Percentiles rank a stretch among this genome's conserved stretches.
Conservation (phyloP, 2,113 vertebrate species). For the Petromus typicus region DNA sequence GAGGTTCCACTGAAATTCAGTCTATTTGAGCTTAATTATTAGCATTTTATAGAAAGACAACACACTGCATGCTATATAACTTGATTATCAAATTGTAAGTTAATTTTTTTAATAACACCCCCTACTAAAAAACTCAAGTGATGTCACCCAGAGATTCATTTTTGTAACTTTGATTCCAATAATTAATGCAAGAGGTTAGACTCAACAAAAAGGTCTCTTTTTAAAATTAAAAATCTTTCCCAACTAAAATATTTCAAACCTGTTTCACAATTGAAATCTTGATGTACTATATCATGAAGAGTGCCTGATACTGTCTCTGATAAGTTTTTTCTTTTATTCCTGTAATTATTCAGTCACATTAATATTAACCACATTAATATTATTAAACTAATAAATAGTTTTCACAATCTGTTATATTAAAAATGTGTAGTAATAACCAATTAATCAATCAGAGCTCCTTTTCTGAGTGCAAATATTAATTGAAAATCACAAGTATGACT, state of each 20-base stretch:
- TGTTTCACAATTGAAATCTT: background rate
- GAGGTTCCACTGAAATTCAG: slow-evolving; percentile 85
- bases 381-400: background rate
- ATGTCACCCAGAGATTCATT: slow-evolving; percentile 72
- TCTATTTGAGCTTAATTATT: slow-evolving; percentile 85
- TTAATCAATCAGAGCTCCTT: slow-evolving; percentile 29
- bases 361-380: no score
- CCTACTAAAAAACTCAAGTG: slow-evolving; percentile 60
- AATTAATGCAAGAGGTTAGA: slow-evolving; percentile 28
- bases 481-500: slow-evolving; percentile 53
- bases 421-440: slow-evolving; percentile 40
- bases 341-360: background rate
- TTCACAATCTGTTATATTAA: slow-evolving; percentile 33
- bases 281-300: slow-evolving; percentile 26
- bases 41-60: slow-evolving; percentile 81
- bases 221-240: slow-evolving; percentile 30
- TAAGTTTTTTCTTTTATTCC: background rate
- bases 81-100: slow-evolving; percentile 78
- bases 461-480: slow-evolving; percentile 41
- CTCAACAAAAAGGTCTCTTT: background rate
- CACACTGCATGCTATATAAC: slow-evolving; percentile 74
- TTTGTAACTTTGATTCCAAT: slow-evolving; percentile 66
- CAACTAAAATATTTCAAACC: background rate
- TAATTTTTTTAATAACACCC: slow-evolving; percentile 79
- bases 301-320: background rate